Evolutionary conservation across 1,140 invertebrate genomes (phyloP), one percentile per base, ranked within the genome.

Genomic region (Galleria mellonella): DNA sequence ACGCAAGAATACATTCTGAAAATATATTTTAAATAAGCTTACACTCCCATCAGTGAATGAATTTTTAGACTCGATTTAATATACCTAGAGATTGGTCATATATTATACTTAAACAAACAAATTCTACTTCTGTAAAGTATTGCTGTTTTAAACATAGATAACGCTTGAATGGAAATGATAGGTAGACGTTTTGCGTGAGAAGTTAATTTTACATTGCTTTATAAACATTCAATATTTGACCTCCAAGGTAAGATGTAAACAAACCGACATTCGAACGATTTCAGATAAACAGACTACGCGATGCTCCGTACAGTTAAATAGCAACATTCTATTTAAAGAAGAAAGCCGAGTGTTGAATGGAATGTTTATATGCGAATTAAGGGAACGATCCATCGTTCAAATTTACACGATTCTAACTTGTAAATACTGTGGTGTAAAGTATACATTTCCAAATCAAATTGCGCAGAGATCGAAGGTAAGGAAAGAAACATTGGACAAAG

Each of bases 261-360:
- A 56, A 37, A 55, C 55, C 48, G 53, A 59, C 51, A 57, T 53
- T 51, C 54, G 61, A 62, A 50, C 51, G 47, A 42, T 38, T 37
- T 54, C 28, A 50, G 46, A 55, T 65, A 74, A 67, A 67, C 55
- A 56, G 10, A 43, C 44, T 48, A 39, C 48, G 29, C 48, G 36
- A 39, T 55, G 43, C 30, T 37, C 35, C n/a, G n/a, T 15, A 37
- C 35, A 37, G 41, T 45, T 45, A 54, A 62, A 62, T 60, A 58
- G 51, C 52, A 61, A 47, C 43, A 54, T 49, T 55, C 61, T 72
- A 68, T 72, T 71, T 64, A 55, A 49, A 72, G 62, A 63, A 58
- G 55, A 58, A 55, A 58, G 38, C 55, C 32, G 37, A 57, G 46
- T 57, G 55, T 49, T 59, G 45, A 58, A 47, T 39, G 38, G 32